Conservation (phyloP, 1,140 invertebrate genomes). For the Cecropterus lyciades region DNA sequence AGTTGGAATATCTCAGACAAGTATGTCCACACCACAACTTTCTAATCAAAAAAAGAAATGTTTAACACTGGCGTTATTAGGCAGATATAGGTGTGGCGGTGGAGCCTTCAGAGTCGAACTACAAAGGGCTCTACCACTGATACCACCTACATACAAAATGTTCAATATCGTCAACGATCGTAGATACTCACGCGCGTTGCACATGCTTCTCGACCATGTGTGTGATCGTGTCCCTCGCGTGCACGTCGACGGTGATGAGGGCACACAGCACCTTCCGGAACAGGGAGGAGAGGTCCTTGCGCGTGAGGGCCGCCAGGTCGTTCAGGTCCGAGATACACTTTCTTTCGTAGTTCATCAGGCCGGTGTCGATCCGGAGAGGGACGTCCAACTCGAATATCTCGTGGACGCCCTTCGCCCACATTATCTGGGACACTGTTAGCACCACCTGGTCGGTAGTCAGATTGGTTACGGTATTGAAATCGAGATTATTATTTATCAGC, state of each 20-base stretch:
- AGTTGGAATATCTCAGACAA: no score
- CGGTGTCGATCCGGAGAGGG: constrained; percentile 72
- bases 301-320: constrained; percentile 90
- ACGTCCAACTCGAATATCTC: constrained; percentile 86
- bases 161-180: no score
- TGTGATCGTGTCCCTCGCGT: constrained; percentile 92
- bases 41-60: no score
- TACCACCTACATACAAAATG: no score
- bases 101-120: no score
- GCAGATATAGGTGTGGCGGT: no score
- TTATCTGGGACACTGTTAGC: constrained; percentile 93
- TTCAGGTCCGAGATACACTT: constrained; percentile 91
- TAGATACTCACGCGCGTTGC: constrained; percentile 83
- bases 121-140: no score
- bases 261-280: constrained; percentile 91
- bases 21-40: no score
- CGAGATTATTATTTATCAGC: background rate
- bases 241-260: constrained; percentile 94
- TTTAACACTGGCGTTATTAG: no score
- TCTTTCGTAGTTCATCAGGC: constrained; percentile 88
- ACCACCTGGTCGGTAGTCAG: constrained; percentile 76
- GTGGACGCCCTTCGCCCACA: constrained; percentile 93
- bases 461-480: background rate
- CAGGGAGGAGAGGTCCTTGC: constrained; percentile 88
- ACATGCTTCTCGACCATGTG: constrained; percentile 89